Base-by-base conservation (phyloP, 2,888 invertebrate species). In the Glyphotaelius pellucidus region DNA sequence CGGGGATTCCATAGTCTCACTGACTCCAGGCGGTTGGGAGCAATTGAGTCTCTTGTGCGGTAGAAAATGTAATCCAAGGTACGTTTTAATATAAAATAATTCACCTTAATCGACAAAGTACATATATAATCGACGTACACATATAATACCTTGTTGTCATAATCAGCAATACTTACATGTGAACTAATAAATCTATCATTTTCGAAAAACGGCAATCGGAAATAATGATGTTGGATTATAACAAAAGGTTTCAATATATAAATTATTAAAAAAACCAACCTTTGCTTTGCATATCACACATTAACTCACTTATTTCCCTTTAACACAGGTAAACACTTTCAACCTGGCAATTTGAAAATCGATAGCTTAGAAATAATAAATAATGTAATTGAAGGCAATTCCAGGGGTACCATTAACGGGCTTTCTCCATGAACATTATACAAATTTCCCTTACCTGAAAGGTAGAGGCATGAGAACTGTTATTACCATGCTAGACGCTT, bases 401-500 rank as follows among this genome's bases (percentile, higher is more conserved):
- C 35, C 14, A 35, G 79, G 47, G 38, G n/a, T 79, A 89, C 31
- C 79, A 89, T 89, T 80, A 89, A 79, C 79, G 38, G 80, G 35
- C 35, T 89, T 80, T n/a, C 79, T 88, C 35, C 79, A 35, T 79
- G 88, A 89, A 89, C 88, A 89, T 89, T 30, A 38, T 89, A 79
- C 80, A 9, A 80, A 31, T 19, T 89, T 89, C 35, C 80, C 35
- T 79, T 79, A 32, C 88, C 88, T 89, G 31, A 79, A 32, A 79
- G 67, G 67, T 67, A 67, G 25, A 67, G 9, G 88, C 32, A 89
- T 79, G 35, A 89, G 80, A 79, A 67, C 88, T 35, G 79, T 89
- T 89, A 89, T 89, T 89, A 80, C 88, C 88, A n/a, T 19, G 25
- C 15, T 35, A 89, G 88, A 79, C 38, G 88, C 88, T 89, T 80